A percentile compares a stretch with the other conserved stretches of the same genome.
Evolutionary conservation across 2,888 invertebrate genomes (phyloP).

Genomic region (Phalera bucephala): DNA sequence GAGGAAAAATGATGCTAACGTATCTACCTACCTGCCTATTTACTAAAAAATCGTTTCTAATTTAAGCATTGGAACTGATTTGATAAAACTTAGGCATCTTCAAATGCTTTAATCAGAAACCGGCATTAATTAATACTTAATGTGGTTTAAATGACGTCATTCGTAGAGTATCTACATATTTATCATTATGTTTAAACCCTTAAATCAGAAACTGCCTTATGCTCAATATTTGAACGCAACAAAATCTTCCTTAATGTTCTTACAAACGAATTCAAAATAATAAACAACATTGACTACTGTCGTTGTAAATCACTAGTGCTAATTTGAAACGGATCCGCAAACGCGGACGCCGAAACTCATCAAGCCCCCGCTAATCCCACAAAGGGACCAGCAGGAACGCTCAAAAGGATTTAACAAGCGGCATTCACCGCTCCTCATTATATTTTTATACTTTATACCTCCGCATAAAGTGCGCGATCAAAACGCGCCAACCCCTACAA

Average conservation of each 20-base stretch:
- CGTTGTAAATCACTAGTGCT: constrained; percentile 69
- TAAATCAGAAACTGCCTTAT: no score
- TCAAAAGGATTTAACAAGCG: constrained; percentile 83
- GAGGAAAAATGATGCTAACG: no score
- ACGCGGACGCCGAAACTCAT: constrained; percentile 51
- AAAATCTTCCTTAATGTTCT: neutral
- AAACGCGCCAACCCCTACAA: constrained; percentile 82
- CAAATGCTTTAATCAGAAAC: no score
- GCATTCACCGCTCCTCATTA: constrained; percentile 78
- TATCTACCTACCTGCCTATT: neutral
- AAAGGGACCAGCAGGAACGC: constrained; percentile 67
- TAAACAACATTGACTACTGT: constrained; percentile 57
- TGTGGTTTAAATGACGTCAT: no score
- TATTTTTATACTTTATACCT: constrained; percentile 82
- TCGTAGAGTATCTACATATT: no score
- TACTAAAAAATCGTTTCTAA: no score
- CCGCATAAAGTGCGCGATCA: constrained; percentile 79
- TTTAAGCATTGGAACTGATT: no score
- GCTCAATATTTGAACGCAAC: no score
- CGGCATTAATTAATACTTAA: no score
- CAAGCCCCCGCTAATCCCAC: constrained; percentile 70
- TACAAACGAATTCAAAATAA: constrained; percentile 41
- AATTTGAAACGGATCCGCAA: constrained; percentile 78
- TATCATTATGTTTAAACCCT: no score
- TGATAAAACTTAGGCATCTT: no score